phyloP scores from a whole-genome alignment of 2,113 vertebrate genomes.

The Burhinus bistriatus region DNA sequence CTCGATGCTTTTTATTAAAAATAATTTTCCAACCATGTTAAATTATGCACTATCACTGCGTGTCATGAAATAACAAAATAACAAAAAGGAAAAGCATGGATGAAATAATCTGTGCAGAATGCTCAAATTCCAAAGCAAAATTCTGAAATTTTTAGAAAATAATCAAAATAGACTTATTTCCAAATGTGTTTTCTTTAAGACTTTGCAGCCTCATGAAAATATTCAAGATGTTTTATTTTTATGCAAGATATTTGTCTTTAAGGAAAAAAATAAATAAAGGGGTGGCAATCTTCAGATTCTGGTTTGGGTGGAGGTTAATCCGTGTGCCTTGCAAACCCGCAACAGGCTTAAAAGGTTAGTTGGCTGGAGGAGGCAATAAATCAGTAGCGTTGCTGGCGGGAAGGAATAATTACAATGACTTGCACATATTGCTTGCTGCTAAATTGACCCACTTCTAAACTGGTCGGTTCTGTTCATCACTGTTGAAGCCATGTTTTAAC shows the following conservation, averaged over 20 bases:
- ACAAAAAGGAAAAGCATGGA: rapidly evolving
- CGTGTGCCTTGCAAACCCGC: rapidly evolving
- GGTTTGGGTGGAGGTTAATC: not conserved
- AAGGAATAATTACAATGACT: not conserved
- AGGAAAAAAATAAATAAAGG: rapidly evolving
- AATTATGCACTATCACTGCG: not conserved
- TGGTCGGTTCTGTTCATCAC: rapidly evolving
- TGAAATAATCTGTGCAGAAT: not conserved
- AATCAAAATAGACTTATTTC: not conserved
- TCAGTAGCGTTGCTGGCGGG: rapidly evolving
- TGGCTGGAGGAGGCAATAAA: not conserved
- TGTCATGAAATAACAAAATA: not conserved
- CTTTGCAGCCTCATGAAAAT: not conserved
- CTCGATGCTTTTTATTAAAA: not conserved
- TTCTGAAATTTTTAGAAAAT: not conserved
- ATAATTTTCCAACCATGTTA: not conserved
- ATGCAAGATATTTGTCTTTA: not conserved
- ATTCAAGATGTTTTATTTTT: not conserved
- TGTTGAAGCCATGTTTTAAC: not conserved
- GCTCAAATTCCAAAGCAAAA: not conserved
- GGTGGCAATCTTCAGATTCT: not conserved
- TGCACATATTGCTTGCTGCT: not conserved
- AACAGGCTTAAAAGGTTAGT: not conserved
- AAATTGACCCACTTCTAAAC: not conserved
- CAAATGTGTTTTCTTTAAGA: not conserved